phyloP scores from a whole-genome alignment of 2,797 vertebrate species.

The Acipenser oxyrinchus region DNA sequence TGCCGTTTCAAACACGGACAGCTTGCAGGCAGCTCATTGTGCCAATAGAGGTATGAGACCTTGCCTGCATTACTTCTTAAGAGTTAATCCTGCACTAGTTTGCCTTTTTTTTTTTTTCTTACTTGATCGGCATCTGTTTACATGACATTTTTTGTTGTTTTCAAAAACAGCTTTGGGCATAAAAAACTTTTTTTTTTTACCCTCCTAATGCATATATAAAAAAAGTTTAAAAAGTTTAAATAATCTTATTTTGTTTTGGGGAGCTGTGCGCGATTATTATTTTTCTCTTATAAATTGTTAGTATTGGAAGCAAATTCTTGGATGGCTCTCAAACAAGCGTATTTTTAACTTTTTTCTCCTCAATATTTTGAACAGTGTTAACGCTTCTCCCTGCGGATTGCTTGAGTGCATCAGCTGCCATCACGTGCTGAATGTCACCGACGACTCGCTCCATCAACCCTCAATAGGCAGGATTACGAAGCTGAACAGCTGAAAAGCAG shows the following conservation, averaged over 20 bases:
- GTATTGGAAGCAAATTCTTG: background rate
- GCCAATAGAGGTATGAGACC: slow-evolving; percentile 45
- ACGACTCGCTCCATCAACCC: slow-evolving; percentile 59
- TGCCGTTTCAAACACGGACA: slow-evolving; percentile 39
- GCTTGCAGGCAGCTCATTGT: slow-evolving; percentile 38
- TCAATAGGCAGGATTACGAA: slow-evolving; percentile 73
- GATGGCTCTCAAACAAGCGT: slow-evolving; percentile 32
- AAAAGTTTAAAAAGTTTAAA: no score
- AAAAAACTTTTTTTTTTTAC: background rate
- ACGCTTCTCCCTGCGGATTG: slow-evolving; percentile 35
- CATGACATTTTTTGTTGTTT: slow-evolving; percentile 50
- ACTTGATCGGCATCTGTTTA: slow-evolving; percentile 46
- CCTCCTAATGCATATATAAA: no score
- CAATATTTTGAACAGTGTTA: slow-evolving; percentile 11
- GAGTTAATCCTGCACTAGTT: slow-evolving; percentile 50
- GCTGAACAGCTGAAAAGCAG: slow-evolving; percentile 52
- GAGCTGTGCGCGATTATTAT: no score
- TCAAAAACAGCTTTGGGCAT: slow-evolving; percentile 30
- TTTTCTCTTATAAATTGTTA: no score
- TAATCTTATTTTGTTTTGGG: no score
- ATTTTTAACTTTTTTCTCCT: slow-evolving; percentile 26
- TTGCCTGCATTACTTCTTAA: slow-evolving; percentile 50
- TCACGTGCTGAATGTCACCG: slow-evolving; percentile 46
- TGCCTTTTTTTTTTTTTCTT: slow-evolving; percentile 32
- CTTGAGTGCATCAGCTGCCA: slow-evolving; percentile 46